These are phyloP conservation scores for human DNA, from an alignment of 2,113 vertebrate genomes.

Conservation along the genomic window DNA sequence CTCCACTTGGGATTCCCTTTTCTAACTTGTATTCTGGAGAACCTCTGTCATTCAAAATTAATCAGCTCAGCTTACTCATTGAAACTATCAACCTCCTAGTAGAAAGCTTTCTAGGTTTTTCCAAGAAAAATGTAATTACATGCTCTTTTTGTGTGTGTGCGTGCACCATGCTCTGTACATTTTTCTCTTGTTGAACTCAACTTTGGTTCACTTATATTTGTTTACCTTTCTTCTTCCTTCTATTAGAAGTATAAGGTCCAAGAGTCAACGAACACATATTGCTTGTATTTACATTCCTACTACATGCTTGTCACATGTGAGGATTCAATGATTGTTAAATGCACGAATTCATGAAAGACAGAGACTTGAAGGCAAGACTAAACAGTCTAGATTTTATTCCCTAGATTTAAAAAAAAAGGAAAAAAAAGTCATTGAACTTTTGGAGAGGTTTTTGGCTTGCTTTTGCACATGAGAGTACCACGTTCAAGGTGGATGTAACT, in stretches of 20 bases:
- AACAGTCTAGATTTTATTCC: slow-evolving; percentile 41
- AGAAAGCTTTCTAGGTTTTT: background rate
- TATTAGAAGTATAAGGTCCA: background rate
- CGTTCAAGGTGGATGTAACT: background rate
- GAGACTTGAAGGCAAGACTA: slow-evolving; percentile 51
- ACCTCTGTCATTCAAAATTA: background rate
- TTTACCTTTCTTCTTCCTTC: background rate
- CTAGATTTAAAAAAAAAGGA: background rate
- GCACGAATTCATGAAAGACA: slow-evolving; percentile 48
- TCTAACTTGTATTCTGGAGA: background rate
- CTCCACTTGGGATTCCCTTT: background rate
- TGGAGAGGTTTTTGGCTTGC: background rate
- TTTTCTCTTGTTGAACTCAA: slow-evolving; percentile 32
- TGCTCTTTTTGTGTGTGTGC: background rate
- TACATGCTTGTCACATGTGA: background rate
- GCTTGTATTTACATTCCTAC: slow-evolving; percentile 47
- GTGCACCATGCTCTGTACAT: background rate
- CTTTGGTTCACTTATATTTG: background rate
- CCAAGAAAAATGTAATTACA: background rate
- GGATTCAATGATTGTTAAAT: slow-evolving; percentile 21
- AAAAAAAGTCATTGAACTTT: background rate
- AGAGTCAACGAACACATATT: background rate
- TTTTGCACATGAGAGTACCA: background rate
- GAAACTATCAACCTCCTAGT: background rate
- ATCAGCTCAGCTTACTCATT: background rate